These are phyloP conservation scores for Triops cancriformis DNA, from an alignment of 1,140 invertebrate genomes.

Conservation along the genomic window DNA sequence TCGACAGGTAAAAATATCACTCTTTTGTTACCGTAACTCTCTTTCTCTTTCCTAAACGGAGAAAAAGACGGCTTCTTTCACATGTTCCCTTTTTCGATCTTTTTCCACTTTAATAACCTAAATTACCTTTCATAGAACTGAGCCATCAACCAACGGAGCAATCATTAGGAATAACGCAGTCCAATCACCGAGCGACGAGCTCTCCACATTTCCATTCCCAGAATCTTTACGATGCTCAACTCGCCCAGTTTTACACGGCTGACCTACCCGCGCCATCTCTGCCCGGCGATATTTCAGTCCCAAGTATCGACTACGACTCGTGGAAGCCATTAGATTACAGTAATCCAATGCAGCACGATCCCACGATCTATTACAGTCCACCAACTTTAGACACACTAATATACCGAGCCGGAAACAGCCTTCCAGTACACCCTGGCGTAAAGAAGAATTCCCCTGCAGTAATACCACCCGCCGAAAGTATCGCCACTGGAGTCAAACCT, in stretches of 20 bases:
- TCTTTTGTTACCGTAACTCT: neutral
- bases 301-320: neutral
- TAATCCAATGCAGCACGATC: constrained; percentile 19
- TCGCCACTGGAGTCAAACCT: neutral
- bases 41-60: neutral
- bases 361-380: constrained; percentile 15
- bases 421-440: neutral
- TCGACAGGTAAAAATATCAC: neutral
- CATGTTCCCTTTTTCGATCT: neutral
- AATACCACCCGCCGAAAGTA: neutral
- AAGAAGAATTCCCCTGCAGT: neutral
- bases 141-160: neutral
- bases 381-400: neutral
- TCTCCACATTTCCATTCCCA: neutral
- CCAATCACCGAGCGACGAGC: neutral
- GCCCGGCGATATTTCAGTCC: neutral
- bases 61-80: too few relatives aligned
- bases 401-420: neutral
- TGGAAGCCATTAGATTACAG: constrained; percentile 21
- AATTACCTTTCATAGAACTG: neutral
- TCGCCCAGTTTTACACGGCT: neutral
- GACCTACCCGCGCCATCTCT: neutral
- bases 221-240: neutral
- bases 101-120: neutral
- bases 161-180: neutral